phyloP scores from a whole-genome alignment of 2,113 vertebrate genomes.

The Cynopterus brachyotis region DNA sequence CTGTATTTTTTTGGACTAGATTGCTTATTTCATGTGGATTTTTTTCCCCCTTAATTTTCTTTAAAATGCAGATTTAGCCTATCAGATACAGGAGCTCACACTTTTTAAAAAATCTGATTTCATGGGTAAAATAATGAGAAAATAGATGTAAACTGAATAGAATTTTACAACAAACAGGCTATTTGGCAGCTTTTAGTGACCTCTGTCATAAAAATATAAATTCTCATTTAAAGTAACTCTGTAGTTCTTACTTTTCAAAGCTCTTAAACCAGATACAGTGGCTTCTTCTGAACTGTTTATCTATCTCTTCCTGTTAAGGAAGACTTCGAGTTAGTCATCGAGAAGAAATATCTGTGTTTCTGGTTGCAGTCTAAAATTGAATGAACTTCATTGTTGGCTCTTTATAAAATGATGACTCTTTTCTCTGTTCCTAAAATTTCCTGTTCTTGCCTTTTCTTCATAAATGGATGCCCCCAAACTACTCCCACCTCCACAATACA shows the following conservation, averaged over 20 bases:
- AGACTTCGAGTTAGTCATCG: neutral
- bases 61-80: neutral
- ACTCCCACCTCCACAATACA: neutral
- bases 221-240: neutral
- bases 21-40: neutral
- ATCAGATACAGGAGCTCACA: neutral
- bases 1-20: neutral
- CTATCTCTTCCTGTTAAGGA: neutral
- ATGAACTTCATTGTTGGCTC: neutral
- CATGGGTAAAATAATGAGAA: conserved; percentile 11
- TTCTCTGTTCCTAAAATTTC: neutral
- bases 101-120: neutral
- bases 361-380: neutral
- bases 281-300: neutral
- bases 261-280: neutral
- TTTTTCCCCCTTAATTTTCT: neutral
- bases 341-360: neutral
- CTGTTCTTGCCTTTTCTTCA: neutral
- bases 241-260: neutral
- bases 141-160: neutral
- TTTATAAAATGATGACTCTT: neutral
- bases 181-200: neutral
- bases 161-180: neutral
- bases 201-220: neutral
- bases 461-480: neutral